Evolutionary conservation across 1,140 invertebrate species (phyloP), one percentile per base, ranked within the genome.

Genomic region (Ceratosolen fusciceps): DNA sequence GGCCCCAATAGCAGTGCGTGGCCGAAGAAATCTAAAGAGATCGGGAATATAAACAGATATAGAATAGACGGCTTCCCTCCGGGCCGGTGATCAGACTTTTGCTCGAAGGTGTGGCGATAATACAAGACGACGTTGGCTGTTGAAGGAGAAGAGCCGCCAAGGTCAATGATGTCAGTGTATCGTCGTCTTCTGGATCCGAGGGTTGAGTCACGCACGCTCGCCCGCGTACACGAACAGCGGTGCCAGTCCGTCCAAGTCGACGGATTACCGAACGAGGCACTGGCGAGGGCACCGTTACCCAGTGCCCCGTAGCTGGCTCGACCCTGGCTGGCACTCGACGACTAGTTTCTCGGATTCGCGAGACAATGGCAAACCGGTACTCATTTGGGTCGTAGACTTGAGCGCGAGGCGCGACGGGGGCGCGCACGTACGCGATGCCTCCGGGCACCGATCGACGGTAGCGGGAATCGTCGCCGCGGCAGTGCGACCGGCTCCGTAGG

Each of bases 381-480:
- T 21, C 70, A 78, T 72, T 78, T 62, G 70, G 77, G 77, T 79
- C 77, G 77, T 34, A 67, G 62, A 56, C 74, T 39, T 68, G 74
- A 68, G 34, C 67, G 60, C 74, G 37, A 76, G 60, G 67, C 74
- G 47, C 62, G 31, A 5, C 7, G 16, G 5, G 56, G 29, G 14
- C 3, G 1, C 16, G 73, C 21, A 19, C 49, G 29, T 37, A 19
- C 62, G 14, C 37, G 24, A 54, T 29, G 14, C 47, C 47, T 21
- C 24, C 58, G 60, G 60, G 19, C 21, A 37, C 21, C 60, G 16
- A 37, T 19, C 31, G 7, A 21, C 52, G 52, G n/a, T n/a, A n/a
- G n/a, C n/a, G n/a, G n/a, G n/a, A n/a, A n/a, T n/a, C 14, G 47
- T 31, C 47, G 31, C 26, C 1, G 24, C 24, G 47, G 43, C n/a